Percentiles rank a stretch among this genome's conserved stretches.
These are phyloP conservation scores for Cryptoblepharus egeriae DNA, from an alignment of 2,797 vertebrate genomes.

Conservation along the genomic window DNA sequence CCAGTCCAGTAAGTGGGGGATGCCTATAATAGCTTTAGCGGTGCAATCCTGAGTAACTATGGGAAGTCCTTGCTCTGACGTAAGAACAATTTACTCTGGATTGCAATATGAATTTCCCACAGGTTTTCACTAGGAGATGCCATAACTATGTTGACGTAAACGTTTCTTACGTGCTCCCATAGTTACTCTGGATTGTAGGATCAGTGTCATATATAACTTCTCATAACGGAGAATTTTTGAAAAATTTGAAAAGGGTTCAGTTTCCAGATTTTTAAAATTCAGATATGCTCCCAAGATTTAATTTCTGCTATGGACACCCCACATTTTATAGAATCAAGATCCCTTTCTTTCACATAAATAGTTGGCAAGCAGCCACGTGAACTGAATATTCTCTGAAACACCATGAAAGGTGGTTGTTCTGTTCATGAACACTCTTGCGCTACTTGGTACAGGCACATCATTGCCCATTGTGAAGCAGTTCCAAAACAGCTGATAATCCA, in stretches of 20 bases:
- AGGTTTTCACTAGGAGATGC: too few relatives aligned
- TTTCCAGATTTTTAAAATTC: not conserved
- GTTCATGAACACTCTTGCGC: not conserved
- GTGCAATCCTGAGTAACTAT: too few relatives aligned
- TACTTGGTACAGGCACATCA: not conserved
- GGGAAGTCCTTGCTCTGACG: too few relatives aligned
- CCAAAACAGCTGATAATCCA: not conserved
- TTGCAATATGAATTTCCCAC: too few relatives aligned
- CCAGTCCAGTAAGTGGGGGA: too few relatives aligned
- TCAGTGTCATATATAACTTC: not conserved
- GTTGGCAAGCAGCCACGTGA: not conserved
- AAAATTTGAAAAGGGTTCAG: too few relatives aligned
- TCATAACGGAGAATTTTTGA: too few relatives aligned
- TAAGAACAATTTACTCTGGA: too few relatives aligned
- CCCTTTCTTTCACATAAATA: not conserved
- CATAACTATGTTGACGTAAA: too few relatives aligned
- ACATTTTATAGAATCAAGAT: not conserved
- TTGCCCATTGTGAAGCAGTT: not conserved
- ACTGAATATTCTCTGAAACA: not conserved
- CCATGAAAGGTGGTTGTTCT: not conserved
- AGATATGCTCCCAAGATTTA: not conserved
- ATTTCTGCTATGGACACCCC: not conserved
- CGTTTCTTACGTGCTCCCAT: too few relatives aligned
- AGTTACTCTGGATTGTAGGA: too few relatives aligned
- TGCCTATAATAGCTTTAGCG: too few relatives aligned